Evolutionary conservation across 2,888 invertebrate genomes (phyloP).

Genomic region (Geotrupes spiniger): DNA sequence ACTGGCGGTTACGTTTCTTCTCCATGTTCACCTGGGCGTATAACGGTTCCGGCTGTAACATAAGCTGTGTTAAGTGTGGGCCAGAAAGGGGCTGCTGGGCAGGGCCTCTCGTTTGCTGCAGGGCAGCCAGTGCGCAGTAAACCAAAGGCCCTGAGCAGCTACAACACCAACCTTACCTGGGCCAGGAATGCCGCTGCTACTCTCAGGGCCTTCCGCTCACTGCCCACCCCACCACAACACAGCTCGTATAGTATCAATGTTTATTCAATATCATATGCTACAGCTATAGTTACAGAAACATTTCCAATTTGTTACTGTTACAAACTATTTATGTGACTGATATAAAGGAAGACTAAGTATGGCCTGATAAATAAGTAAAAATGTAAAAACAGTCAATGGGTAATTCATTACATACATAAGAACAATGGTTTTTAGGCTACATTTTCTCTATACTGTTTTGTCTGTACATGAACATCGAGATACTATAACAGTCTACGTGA

Average conservation of each 20-base stretch:
- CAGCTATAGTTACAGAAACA: slow-evolving; percentile 34
- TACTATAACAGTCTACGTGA: slow-evolving; percentile 31
- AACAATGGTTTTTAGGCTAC: slow-evolving; percentile 21
- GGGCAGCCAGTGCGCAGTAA: slow-evolving; percentile 42
- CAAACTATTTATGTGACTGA: slow-evolving; percentile 26
- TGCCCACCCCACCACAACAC: slow-evolving; percentile 41
- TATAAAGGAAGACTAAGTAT: slow-evolving; percentile 34
- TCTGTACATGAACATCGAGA: slow-evolving; percentile 41
- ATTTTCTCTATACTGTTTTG: slow-evolving; percentile 25
- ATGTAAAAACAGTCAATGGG: slow-evolving; percentile 24
- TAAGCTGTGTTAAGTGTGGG: slow-evolving; percentile 27
- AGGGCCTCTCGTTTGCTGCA: slow-evolving; percentile 49
- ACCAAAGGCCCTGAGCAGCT: slow-evolving; percentile 52
- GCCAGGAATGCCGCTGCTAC: slow-evolving; percentile 38
- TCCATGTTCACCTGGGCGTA: slow-evolving; percentile 67
- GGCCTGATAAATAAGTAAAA: slow-evolving; percentile 24
- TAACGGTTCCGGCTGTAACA: slow-evolving; percentile 56
- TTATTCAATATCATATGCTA: slow-evolving; percentile 36
- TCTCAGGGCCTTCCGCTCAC: slow-evolving; percentile 47
- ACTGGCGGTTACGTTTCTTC: slow-evolving; percentile 59
- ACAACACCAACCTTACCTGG: slow-evolving; percentile 48
- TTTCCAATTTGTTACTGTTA: slow-evolving; percentile 25
- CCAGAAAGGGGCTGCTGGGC: slow-evolving; percentile 37
- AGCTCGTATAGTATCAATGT: slow-evolving; percentile 41
- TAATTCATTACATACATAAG: slow-evolving; percentile 15